A percentile compares a stretch with the other conserved stretches of the same genome.
phyloP scores from a whole-genome alignment of 2,113 vertebrate genomes.

The Phasianus colchicus region DNA sequence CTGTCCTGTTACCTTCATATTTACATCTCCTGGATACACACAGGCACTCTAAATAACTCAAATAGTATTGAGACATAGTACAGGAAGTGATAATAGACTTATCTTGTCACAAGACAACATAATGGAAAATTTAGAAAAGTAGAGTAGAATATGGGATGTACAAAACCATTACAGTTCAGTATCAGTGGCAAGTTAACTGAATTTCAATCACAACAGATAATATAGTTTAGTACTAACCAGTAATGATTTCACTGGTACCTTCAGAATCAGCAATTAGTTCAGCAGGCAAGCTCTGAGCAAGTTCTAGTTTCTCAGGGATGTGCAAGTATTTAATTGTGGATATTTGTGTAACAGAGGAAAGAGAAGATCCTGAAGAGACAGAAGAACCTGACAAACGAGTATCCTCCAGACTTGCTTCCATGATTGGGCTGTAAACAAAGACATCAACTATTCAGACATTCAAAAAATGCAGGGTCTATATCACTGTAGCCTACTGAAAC shows the following conservation, averaged over 20 bases:
- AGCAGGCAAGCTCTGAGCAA: slow-evolving; percentile 53
- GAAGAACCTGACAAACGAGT: slow-evolving; percentile 74
- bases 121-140: neutral
- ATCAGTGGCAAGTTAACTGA: neutral
- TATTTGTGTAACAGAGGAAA: slow-evolving; percentile 69
- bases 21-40: neutral
- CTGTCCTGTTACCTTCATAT: neutral
- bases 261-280: slow-evolving; percentile 23
- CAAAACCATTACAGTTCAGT: neutral
- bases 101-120: neutral
- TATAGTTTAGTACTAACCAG: slow-evolving; percentile 20
- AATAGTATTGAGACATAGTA: neutral
- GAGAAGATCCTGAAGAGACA: slow-evolving; percentile 78
- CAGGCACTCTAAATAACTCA: neutral
- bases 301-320: slow-evolving; percentile 77
- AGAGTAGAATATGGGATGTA: neutral
- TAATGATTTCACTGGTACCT: neutral
- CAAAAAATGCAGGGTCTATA: neutral
- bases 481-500: neutral
- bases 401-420: slow-evolving; percentile 84
- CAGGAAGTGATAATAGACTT: neutral
- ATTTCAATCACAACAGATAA: no score
- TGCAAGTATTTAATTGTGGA: slow-evolving; percentile 76
- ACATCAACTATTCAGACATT: neutral
- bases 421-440: slow-evolving; percentile 79